Base-by-base conservation (phyloP, 2,797 vertebrate species). In the Sebastes steindachneri region DNA sequence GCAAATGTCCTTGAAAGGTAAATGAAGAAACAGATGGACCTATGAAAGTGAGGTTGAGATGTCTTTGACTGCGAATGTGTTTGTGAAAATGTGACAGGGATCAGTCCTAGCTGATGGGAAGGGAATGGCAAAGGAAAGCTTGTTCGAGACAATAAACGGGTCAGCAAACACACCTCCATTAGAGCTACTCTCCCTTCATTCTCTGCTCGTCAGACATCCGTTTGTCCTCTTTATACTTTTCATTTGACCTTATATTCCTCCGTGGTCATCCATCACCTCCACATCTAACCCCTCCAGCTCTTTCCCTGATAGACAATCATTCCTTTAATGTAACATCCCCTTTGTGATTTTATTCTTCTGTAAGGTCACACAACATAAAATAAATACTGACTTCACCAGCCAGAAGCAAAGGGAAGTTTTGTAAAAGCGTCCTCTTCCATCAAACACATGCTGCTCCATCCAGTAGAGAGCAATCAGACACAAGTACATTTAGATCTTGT, bases 221-320 rank as follows among this genome's bases (percentile, higher is more conserved):
- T 78, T 66, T 48, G 45, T 41, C 58, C 17, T n/a, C 28, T 35
- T 66, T 23, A 72, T 35, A 25, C 35, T 31, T 78, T 60, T 79
- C 60, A 87, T 87, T 77, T 78, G 33, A 84, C 63, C 75, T 68
- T 23, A 1, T 23, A 37, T 29, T 69, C 19, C 68, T 54, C 41
- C 63, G 19, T 28, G 12, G 25, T n/a, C 29, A 66, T 63, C 63
- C 57, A 83, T 64, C 57, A 60, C 14, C 25, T 54, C 33, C 71
- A 76, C 31, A 41, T 33, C 8, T 17, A 12, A 65, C 17, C 25
- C 17, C 8, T 11, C n/a, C 4, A 37, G 17, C 33, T 48, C 21
- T 29, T 51, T 57, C 23, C 21, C 23, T 28, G 28, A 73, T 8
- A 66, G 73, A 45, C 75, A 75, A 78, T 76, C 76, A 77, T 14